Evolutionary conservation across 92 coral and sea anemone genomes (phyloP), one percentile per base, ranked within the genome.

Genomic region (Montipora capitata): DNA sequence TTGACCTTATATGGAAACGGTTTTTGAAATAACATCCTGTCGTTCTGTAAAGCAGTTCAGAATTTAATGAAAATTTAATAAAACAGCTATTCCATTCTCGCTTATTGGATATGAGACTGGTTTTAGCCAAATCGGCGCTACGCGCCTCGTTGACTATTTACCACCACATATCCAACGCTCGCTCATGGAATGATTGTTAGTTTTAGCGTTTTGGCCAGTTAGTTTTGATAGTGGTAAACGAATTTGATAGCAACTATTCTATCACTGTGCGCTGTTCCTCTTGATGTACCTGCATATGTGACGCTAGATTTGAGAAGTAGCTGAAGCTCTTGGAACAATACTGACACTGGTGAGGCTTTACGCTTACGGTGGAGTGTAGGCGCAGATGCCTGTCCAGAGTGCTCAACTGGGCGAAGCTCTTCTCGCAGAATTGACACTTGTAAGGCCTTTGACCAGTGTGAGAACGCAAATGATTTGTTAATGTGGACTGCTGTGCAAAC

Each of bases 361-460:
- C 68, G 49, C 82, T 45, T 14, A 64, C 81, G 52, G 35, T 58
- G 15, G 87, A 20, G 58, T 93, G 96, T 27, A 85, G 64, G 4
- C 91, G 89, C 4, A 93, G 83, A 82, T 93, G 96, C 8, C 88
- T 77, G 35, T 93, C 96, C 88, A 93, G 65, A 7, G 96, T 82
- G 48, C 91, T 77, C 9, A 93, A 87, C 58, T 89, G 88, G 7
- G 96, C 93, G 52, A 93, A 93, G 41, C 84, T 80, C 87, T 89
- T 85, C 13, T 92, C 93, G 75, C 96, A 93, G 80, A 89, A 87
- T 15, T 68, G 88, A 72, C 96, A 93, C 38, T 72, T 57, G 71
- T 87, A 93, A 3, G 78, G 89, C 45, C 80, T 65, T 12, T 93
- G 83, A 35, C 91, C 88, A 66, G 85, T 88, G 82, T 93, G 93